phyloP scores from a whole-genome alignment of 1,140 invertebrate species.

The Acromyrmex echinatior region DNA sequence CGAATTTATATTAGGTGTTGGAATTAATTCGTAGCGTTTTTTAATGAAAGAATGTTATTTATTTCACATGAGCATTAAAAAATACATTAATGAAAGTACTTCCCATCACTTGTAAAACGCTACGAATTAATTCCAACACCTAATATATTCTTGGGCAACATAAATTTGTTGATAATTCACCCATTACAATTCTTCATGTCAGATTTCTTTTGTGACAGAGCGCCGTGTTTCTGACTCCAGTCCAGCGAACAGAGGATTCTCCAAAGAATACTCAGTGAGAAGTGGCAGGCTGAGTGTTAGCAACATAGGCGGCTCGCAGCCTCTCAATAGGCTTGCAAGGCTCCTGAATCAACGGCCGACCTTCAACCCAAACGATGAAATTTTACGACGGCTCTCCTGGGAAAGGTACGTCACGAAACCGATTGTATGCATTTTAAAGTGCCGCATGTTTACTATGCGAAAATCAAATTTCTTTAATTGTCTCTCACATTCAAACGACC shows the following conservation, averaged over 20 bases:
- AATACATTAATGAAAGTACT: too few relatives aligned
- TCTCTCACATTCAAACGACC: neutral
- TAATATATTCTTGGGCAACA: neutral
- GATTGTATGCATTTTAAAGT: neutral
- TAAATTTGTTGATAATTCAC: neutral
- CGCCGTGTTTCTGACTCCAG: constrained; percentile 84
- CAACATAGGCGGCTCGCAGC: constrained; percentile 82
- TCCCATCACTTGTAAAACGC: too few relatives aligned
- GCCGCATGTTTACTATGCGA: too few relatives aligned
- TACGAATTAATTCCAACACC: too few relatives aligned
- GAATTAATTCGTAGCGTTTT: too few relatives aligned
- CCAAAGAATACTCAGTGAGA: constrained; percentile 77
- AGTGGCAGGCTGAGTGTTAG: constrained; percentile 81
- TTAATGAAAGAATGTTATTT: too few relatives aligned
- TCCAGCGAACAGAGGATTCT: constrained; percentile 75
- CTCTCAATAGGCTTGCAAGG: constrained; percentile 90
- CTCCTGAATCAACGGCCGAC: constrained; percentile 89
- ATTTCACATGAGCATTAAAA: too few relatives aligned
- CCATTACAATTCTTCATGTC: neutral
- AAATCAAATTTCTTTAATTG: neutral
- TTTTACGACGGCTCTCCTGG: constrained; percentile 91
- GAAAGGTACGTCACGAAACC: constrained; percentile 88
- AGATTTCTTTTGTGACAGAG: constrained; percentile 67
- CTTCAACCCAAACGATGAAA: constrained; percentile 85
- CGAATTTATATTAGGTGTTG: too few relatives aligned